phyloP scores from a whole-genome alignment of 2,888 invertebrate species.

The Hirtodrosophila duncani region DNA sequence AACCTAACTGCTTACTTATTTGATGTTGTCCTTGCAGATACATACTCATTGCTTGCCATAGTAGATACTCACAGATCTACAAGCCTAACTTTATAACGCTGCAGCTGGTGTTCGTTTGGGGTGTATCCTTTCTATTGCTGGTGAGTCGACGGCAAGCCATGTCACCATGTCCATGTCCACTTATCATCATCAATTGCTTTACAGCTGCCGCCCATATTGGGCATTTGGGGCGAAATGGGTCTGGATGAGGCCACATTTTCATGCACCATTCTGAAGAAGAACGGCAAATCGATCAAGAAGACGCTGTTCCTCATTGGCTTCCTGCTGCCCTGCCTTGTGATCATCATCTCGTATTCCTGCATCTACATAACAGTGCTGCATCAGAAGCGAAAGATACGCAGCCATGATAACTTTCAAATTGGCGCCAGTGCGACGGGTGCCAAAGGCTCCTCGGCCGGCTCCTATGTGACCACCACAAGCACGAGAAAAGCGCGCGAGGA shows the following conservation, averaged over 20 bases:
- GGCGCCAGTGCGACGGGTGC: constrained; percentile 52
- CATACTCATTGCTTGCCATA: constrained; percentile 89
- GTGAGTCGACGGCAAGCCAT: no score
- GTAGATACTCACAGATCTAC: constrained; percentile 88
- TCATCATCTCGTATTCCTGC: constrained; percentile 90
- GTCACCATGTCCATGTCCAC: no score
- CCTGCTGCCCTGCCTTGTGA: constrained; percentile 89
- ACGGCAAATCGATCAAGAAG: constrained; percentile 90
- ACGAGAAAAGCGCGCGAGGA: constrained; percentile 81
- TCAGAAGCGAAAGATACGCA: constrained; percentile 86
- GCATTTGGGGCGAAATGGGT: constrained; percentile 91
- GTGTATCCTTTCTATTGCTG: constrained; percentile 86
- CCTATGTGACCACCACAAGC: constrained; percentile 76
- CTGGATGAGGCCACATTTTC: constrained; percentile 89
- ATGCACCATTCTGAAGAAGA: constrained; percentile 90
- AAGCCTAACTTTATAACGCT: constrained; percentile 85
- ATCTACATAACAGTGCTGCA: constrained; percentile 89
- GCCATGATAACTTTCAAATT: constrained; percentile 80
- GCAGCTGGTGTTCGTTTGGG: constrained; percentile 90
- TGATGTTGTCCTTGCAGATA: constrained; percentile 81
- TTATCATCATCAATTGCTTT: no score
- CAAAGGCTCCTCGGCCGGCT: constrained; percentile 44
- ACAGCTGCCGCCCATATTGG: constrained; percentile 88
- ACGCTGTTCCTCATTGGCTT: constrained; percentile 90
- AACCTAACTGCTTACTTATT: background rate